Evolutionary conservation across 2,888 invertebrate species (phyloP).

Genomic region (Drosophila testacea): DNA sequence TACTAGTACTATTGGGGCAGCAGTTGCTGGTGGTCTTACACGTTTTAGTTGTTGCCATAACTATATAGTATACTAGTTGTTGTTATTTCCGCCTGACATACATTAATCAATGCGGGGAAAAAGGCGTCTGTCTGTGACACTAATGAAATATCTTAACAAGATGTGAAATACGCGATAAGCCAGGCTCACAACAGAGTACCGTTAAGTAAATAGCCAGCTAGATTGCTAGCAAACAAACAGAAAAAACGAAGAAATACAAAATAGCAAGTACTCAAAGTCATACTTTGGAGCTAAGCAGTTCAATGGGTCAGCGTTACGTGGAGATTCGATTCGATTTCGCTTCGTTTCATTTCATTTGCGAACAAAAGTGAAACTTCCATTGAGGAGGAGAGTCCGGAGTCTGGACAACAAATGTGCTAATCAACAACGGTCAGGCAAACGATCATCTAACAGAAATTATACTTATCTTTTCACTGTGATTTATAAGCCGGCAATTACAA

Average conservation of each 20-base stretch:
- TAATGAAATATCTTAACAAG: constrained; percentile 78
- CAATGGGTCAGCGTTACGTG: constrained; percentile 71
- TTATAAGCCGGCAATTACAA: constrained; percentile 78
- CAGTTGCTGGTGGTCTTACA: constrained; percentile 49
- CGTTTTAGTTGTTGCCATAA: constrained; percentile 38
- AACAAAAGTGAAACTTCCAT: constrained; percentile 69
- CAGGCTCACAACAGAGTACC: constrained; percentile 25
- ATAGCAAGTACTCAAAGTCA: constrained; percentile 37
- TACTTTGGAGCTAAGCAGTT: constrained; percentile 44
- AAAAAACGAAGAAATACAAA: constrained; percentile 17
- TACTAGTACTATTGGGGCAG: background rate
- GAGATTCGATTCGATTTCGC: constrained; percentile 18
- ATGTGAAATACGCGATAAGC: constrained; percentile 59
- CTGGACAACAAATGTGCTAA: constrained; percentile 71
- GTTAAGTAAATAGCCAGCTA: constrained; percentile 31
- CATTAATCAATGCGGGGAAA: constrained; percentile 70
- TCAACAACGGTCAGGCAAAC: constrained; percentile 54
- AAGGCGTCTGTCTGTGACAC: constrained; percentile 63
- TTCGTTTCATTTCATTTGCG: constrained; percentile 19
- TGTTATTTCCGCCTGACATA: constrained; percentile 58
- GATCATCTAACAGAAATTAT: constrained; percentile 74
- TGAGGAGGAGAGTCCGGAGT: constrained; percentile 13
- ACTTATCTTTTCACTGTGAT: constrained; percentile 71
- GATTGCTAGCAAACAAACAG: constrained; percentile 3
- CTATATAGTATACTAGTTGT: background rate